A percentile compares a stretch with the other conserved stretches of the same genome.
phyloP scores from a whole-genome alignment of 2,888 invertebrate species.

The Tetragonisca angustula region DNA sequence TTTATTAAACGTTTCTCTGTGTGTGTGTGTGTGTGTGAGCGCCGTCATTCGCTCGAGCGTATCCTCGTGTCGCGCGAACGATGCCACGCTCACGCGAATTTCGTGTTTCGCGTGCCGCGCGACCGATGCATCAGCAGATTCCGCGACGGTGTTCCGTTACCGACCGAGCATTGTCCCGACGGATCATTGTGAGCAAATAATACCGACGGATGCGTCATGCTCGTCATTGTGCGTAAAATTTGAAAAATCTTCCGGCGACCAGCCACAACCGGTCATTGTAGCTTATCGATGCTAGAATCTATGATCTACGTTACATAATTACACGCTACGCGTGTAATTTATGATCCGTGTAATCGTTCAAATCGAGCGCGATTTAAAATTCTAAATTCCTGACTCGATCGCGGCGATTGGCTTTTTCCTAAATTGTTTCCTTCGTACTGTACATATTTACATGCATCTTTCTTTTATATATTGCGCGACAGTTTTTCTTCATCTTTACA shows the following conservation, averaged over 20 bases:
- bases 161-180: slow-evolving; percentile 38
- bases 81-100: slow-evolving; percentile 56
- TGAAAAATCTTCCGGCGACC: slow-evolving; percentile 31
- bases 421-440: neutral
- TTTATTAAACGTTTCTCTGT: slow-evolving; percentile 35
- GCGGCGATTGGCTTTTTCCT: neutral
- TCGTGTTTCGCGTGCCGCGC: slow-evolving; percentile 35
- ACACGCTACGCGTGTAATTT: slow-evolving; percentile 51
- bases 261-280: slow-evolving; percentile 32
- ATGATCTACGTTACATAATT: slow-evolving; percentile 62
- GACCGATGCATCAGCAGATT: slow-evolving; percentile 43
- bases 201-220: slow-evolving; percentile 19
- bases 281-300: slow-evolving; percentile 49
- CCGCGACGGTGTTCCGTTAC: slow-evolving; percentile 42
- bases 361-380: slow-evolving; percentile 23
- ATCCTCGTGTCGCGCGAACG: slow-evolving; percentile 44
- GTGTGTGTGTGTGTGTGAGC: neutral
- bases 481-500: neutral
- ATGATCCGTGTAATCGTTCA: slow-evolving; percentile 32
- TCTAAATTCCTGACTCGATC: slow-evolving; percentile 24
- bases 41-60: slow-evolving; percentile 39
- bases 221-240: slow-evolving; percentile 42
- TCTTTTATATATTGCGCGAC: neutral
- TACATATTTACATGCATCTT: neutral
- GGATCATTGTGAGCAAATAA: slow-evolving; percentile 24